These are phyloP conservation scores for Poecilia picta DNA, from an alignment of 2,797 vertebrate genomes.

Conservation along the genomic window DNA sequence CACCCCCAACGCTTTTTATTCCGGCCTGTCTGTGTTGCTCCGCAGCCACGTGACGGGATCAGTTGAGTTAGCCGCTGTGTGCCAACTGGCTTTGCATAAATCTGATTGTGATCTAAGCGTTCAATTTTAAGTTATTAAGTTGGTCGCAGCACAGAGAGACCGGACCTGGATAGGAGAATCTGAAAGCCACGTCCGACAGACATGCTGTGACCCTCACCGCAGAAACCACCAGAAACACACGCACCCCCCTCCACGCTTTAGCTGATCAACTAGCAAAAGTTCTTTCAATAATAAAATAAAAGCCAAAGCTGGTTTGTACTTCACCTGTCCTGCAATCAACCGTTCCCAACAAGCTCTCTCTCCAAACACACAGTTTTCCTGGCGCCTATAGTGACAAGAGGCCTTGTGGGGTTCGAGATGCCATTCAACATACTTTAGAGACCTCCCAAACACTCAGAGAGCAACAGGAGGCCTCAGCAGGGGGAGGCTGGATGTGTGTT, in stretches of 20 bases:
- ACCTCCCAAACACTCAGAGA: constrained; percentile 61
- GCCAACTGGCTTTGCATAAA: constrained; percentile 4
- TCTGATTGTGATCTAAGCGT: constrained; percentile 4
- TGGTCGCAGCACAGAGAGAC: constrained; percentile 14
- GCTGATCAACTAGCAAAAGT: constrained; percentile 20
- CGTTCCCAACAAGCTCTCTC: constrained; percentile 32
- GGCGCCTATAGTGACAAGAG: constrained; percentile 52
- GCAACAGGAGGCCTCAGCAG: constrained; percentile 68
- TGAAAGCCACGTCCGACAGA: constrained; percentile 25
- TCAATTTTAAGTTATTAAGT: constrained; percentile 1
- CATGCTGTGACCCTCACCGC: constrained; percentile 35
- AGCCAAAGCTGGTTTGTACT: constrained; percentile 28
- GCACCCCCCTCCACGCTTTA: constrained; percentile 20
- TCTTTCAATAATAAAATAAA: constrained; percentile 32
- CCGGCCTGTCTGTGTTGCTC: constrained; percentile 34
- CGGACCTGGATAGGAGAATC: constrained; percentile 18
- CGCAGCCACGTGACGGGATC: background rate
- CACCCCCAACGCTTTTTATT: constrained; percentile 11
- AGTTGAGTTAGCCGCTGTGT: constrained; percentile 11
- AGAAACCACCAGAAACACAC: constrained; percentile 37
- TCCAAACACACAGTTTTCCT: constrained; percentile 41
- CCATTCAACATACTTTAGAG: constrained; percentile 61
- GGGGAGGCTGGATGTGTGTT: constrained; percentile 42
- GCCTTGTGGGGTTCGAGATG: constrained; percentile 55
- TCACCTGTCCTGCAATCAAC: constrained; percentile 44